Evolutionary conservation across 2,888 invertebrate genomes (phyloP), one percentile per base, ranked within the genome.

Genomic region (Agrilus mali): DNA sequence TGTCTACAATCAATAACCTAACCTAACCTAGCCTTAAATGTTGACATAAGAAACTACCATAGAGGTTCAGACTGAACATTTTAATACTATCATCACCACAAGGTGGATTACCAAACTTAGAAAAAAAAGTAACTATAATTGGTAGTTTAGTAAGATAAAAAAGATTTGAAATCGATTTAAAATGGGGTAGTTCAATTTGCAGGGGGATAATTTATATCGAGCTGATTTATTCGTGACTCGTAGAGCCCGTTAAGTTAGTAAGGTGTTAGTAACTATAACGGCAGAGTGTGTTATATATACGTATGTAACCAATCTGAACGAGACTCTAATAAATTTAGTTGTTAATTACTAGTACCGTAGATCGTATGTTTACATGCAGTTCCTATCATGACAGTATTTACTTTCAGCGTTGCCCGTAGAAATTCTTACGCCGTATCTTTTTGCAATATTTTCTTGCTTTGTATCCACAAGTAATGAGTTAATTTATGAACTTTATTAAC

Each of bases 271-370:
- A 59, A 59, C 54, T 57, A 58, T 61, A 61, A 61, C 60, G 60
- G 60, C 60, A 60, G 59, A 55, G 55, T 48, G 50, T 55, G 55
- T 58, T 55, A 53, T 54, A 52, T 52, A 52, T 50, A 55, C 55
- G 58, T 57, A 59, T 57, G 56, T 56, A 55, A 53, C 56, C 55
- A 55, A 59, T 56, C 49, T 49, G 46, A 37, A 42, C 44, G 41
- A 45, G 47, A 41, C 57, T 57, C 56, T 57, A 60, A 61, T 62
- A 62, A 62, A 61, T 61, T 56, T 54, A 53, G 57, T 57, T 59
- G 58, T 62, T 62, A 62, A 62, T 62, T 62, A 62, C 62, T 56
- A 55, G 51, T 56, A 56, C 56, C 56, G 57, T 57, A 57, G 60
- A 58, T 60, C 57, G 59, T 50, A 53, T 49, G 51, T 54, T 55